Base-by-base conservation (phyloP, 2,888 invertebrate species). In the Xestia c-nigrum region DNA sequence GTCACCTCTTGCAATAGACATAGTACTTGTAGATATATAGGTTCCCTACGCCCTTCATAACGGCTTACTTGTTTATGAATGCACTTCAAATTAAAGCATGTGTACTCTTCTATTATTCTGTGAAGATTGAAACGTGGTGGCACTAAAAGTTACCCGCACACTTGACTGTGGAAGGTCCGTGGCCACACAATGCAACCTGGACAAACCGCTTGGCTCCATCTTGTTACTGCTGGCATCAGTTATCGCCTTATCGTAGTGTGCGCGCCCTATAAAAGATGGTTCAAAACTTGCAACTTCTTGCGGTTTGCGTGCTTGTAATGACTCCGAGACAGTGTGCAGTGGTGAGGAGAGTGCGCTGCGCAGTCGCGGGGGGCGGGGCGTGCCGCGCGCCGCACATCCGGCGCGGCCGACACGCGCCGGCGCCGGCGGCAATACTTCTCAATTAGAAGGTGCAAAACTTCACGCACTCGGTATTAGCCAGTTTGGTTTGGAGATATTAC, bases 401-500 rank as follows among this genome's bases (percentile, higher is more conserved):
- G 74, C 69, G 63, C 81, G 24, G n/a, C 0, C 61, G 78, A 71
- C 71, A 76, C 78, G 85, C 74, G 67, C 65, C 50, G 24, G 10
- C 16, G 47, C 43, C 43, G 10, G 24, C 46, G 50, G 1, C 19
- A 16, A 38, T n/a, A 19, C 19, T 14, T 19, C 21, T 31, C 59
- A 14, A 16, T 64, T n/a, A 66, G 57, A 40, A 65, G 57, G 46
- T 74, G 24, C 65, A 7, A 24, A 50, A 24, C 24, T 52, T 12
- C 21, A 21, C 21, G 24, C 43, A 63, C 5, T 12, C 5, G 16
- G 14, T 21, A 3, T 10, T 24, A 7, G 43, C n/a, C 1, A 66
- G 24, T 9, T 40, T 40, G 40, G 40, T 40, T 40, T 43, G n/a
- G 38, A 21, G 5, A 72, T 31, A 43, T 12, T 24, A 31, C 21